Conservation (phyloP, 2,888 invertebrate genomes). For the Helobdella robusta region DNA sequence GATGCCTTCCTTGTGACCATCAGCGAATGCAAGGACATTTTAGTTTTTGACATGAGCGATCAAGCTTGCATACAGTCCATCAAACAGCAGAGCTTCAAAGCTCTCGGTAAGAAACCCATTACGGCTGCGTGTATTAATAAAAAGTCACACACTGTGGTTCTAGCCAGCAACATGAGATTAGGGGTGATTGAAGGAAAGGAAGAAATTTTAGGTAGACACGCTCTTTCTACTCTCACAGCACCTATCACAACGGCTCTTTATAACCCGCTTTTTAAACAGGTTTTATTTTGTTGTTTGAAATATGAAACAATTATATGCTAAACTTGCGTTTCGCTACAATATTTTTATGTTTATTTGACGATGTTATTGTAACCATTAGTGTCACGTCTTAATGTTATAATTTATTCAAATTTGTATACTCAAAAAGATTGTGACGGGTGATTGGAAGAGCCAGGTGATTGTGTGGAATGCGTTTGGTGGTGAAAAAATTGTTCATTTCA, state of each 20-base stretch:
- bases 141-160: slow-evolving; percentile 44
- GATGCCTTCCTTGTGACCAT: slow-evolving; percentile 64
- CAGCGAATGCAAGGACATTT: slow-evolving; percentile 63
- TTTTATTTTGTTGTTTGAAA: slow-evolving; percentile 42
- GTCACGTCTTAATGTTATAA: too few relatives aligned
- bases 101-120: slow-evolving; percentile 27
- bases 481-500: slow-evolving; percentile 58
- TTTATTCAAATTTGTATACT: too few relatives aligned
- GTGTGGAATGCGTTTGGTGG: slow-evolving; percentile 72
- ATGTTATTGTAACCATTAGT: too few relatives aligned
- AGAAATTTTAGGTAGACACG: not conserved
- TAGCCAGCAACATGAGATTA: slow-evolving; percentile 23
- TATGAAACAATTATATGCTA: too few relatives aligned
- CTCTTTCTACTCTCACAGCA: not conserved
- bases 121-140: slow-evolving; percentile 34
- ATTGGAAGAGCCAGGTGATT: slow-evolving; percentile 69
- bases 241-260: slow-evolving; percentile 30
- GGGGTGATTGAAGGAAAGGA: slow-evolving; percentile 22
- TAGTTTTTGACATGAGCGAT: slow-evolving; percentile 64
- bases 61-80: slow-evolving; percentile 61
- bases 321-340: too few relatives aligned
- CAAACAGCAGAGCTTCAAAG: slow-evolving; percentile 15
- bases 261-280: slow-evolving; percentile 48
- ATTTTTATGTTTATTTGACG: too few relatives aligned
- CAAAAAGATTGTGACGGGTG: slow-evolving; percentile 66